Base-by-base conservation (phyloP, 2,113 vertebrate species). In the Tachysurus vachellii region DNA sequence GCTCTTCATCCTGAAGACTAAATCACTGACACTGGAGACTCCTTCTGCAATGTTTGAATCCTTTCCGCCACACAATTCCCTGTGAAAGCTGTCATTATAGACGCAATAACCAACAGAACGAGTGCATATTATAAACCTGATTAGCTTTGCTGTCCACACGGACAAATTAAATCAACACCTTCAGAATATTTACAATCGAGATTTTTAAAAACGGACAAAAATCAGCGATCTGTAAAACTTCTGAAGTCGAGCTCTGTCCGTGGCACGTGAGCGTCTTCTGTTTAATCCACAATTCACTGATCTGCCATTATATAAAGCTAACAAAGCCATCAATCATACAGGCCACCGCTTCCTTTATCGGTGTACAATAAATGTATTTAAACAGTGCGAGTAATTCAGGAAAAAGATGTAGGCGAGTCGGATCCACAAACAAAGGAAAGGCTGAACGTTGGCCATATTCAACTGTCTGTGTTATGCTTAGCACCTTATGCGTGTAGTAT, bases 401-500 rank as follows among this genome's bases (percentile, higher is more conserved):
- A 92, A 93, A 93, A 91, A 92, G 93, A 94, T 93, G 93, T 91
- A 91, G 93, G 92, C 90, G 91, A 90, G 92, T 92, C 92, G 87
- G 93, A 93, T 91, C 91, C 93, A 93, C 92, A 93, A 93, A 95
- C 93, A 94, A 93, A 92, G 89, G 90, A 91, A 93, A 92, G 93
- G 94, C 92, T 94, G 94, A 94, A 95, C 93, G 91, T 92, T 93
- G 92, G 93, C 93, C 92, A 86, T 92, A 92, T 91, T 93, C 91
- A 88, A 92, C 91, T 91, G 93, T 94, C 93, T 95, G 92, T 95
- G 94, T 95, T 95, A 94, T 95, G 94, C 94, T 95, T 94, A 95
- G 94, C 94, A 96, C 94, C 94, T 94, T 86, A 83, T 85, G 64
- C 75, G 76, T 86, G 83, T 83, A 86, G 73, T 82, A 94, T 91